Base-by-base conservation (phyloP, 2,113 vertebrate species). In the Oncorhynchus kisutch region DNA sequence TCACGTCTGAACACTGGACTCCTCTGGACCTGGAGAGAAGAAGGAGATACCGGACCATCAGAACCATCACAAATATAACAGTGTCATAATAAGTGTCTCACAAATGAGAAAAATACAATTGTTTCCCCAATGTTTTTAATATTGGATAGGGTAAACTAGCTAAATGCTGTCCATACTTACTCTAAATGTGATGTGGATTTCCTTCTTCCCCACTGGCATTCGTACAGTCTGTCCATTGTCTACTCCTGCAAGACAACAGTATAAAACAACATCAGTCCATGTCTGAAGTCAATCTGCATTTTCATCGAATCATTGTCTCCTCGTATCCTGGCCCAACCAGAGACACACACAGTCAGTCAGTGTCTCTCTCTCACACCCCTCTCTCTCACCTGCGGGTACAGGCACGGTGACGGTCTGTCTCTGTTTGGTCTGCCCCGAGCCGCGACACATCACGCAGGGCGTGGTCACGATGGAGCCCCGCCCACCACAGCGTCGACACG, bases 181-280 rank as follows among this genome's bases (percentile, higher is more conserved):
- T 91, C 94, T 93, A 89, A 99, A 99, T 0, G 96, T 97, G 25
- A 99, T 94, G 79, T 97, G 96, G 84, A 99, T 95, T 82, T 99
- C 96, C 69, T 88, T 96, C 80, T 85, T 94, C 54, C 95, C 96
- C 16, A 99, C 94, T 3, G 96, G 87, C 98, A 98, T 97, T 34
- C 94, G 90, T 1, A 99, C 95, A 0, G 95, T 97, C 92, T 99
- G 97, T 64, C 96, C 96, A 0, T 99, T 91, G 70, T 97, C 97
- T 49, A 99, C 94, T 8, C 98, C 98, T 99, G 85, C 3, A 25
- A 62, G 1, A 24, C 3, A 68, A 69, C 25, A 25, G 25, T 5
- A 16, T 25, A 25, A 5, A 49, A 4, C 25, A 49, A 48, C 12
- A 54, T 71, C 12, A 20, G 11, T 25, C 18, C 22, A 27, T 12